Evolutionary conservation across 2,888 invertebrate genomes (phyloP).

Genomic region (Nomada ruficornis): DNA sequence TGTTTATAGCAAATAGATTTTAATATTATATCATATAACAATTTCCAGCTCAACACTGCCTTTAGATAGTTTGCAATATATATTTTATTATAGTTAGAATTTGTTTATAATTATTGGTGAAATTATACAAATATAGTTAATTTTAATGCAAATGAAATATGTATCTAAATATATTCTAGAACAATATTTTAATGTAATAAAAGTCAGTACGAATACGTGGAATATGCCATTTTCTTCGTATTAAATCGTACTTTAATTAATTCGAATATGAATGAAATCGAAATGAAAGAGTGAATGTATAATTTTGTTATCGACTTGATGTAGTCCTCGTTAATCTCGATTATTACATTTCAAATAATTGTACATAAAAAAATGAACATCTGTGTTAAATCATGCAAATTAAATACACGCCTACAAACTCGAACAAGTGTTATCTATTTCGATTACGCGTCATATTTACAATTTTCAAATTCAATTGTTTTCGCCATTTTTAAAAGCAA

Average conservation of each 20-base stretch:
- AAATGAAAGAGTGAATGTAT: not conserved
- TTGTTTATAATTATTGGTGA: not conserved
- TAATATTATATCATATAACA: slow-evolving; percentile 21
- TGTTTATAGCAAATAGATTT: slow-evolving; percentile 39
- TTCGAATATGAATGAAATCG: not conserved
- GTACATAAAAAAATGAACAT: not conserved
- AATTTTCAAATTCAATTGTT: slow-evolving; percentile 49
- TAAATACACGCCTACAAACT: not conserved
- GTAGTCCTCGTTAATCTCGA: not conserved
- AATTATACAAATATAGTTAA: not conserved
- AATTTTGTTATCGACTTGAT: not conserved
- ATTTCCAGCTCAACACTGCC: slow-evolving; percentile 15
- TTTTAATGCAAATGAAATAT: not conserved
- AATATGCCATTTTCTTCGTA: not conserved
- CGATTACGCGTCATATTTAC: not conserved
- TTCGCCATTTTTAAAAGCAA: not conserved
- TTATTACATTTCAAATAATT: not conserved
- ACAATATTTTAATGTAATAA: not conserved
- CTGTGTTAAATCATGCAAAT: slow-evolving; percentile 14
- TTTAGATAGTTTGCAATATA: slow-evolving; percentile 1
- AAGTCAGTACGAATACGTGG: too few species aligned
- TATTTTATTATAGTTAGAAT: not conserved
- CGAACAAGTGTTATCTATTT: not conserved
- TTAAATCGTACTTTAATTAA: not conserved
- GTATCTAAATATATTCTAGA: not conserved